Evolutionary conservation across 2,113 vertebrate genomes (phyloP), one percentile per base, ranked within the genome.

Genomic region (Oreocharis arfaki): DNA sequence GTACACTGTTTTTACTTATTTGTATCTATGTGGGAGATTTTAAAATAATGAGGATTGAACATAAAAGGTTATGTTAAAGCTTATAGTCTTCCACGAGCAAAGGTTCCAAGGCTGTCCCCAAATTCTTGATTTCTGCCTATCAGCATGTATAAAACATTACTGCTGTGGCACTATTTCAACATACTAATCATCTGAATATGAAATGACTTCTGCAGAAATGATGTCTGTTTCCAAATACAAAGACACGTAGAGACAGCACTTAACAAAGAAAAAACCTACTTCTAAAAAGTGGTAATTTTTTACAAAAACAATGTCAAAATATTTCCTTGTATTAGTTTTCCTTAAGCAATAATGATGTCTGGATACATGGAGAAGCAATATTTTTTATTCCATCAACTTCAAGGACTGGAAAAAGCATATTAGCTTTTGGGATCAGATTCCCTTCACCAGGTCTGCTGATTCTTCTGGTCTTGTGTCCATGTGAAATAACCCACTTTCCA

Each of bases 401-500:
- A 93, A 92, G 69, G 44, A 32, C 69, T 95, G 96, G 94, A 96
- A 95, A 96, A 97, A 94, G 35, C 52, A 81, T 49, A 56, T 81
- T 93, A 92, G 39, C 69, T 84, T 93, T 90, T 81, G 84, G 76
- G 76, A 73, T 95, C 57, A 50, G 57, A 46, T 32, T 92, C 73
- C 28, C 35, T 84, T 87, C 44, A 89, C 17, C 73, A 87, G 68
- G 86, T 97, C 96, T 95, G 89, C 86, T 96, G 94, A 96, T 95
- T 94, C 91, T 96, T 94, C 87, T 92, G 74, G 52, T 96, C 96
- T 64, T 96, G 59, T 76, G n/a, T 78, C 93, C 85, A 82, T 90
- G 94, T 97, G 95, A 95, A 97, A 95, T 94, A 97, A 92, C 65
- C 69, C 89, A 94, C 87, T 87, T 93, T 96, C 71, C 91, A 89